A percentile compares a stretch with the other conserved stretches of the same genome.
phyloP scores from a whole-genome alignment of 2,113 vertebrate genomes.

The Sturnus vulgaris region DNA sequence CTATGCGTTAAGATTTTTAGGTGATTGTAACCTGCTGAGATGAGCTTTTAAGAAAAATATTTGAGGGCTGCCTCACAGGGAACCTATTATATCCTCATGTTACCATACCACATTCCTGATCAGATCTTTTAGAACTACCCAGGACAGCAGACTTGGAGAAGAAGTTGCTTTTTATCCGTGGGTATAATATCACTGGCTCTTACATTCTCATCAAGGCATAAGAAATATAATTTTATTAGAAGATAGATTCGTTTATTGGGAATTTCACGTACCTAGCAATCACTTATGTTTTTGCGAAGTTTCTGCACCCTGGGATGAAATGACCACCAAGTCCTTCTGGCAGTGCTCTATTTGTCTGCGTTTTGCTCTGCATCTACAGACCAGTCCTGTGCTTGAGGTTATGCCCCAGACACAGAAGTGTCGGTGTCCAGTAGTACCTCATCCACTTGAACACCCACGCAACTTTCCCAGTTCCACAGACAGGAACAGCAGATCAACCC shows the following conservation, averaged over 20 bases:
- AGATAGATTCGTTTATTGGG: neutral
- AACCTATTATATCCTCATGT: neutral
- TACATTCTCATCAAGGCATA: neutral
- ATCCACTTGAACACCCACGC: neutral
- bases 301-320: neutral
- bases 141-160: neutral
- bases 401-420: neutral
- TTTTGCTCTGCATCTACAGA: neutral
- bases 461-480: neutral
- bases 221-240: neutral
- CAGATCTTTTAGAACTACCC: neutral
- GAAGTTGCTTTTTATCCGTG: neutral
- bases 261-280: neutral
- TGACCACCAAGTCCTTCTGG: neutral
- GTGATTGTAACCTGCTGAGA: neutral
- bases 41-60: constrained; percentile 20
- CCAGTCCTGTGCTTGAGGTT: neutral
- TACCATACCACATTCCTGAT: neutral
- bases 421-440: neutral
- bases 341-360: neutral
- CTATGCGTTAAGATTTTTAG: neutral
- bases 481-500: neutral
- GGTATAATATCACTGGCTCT: neutral
- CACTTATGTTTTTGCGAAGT: neutral
- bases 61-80: constrained; percentile 1